Evolutionary conservation across 2,113 vertebrate genomes (phyloP), one percentile per base, ranked within the genome.

Genomic region (Reinhardtius hippoglossoides): DNA sequence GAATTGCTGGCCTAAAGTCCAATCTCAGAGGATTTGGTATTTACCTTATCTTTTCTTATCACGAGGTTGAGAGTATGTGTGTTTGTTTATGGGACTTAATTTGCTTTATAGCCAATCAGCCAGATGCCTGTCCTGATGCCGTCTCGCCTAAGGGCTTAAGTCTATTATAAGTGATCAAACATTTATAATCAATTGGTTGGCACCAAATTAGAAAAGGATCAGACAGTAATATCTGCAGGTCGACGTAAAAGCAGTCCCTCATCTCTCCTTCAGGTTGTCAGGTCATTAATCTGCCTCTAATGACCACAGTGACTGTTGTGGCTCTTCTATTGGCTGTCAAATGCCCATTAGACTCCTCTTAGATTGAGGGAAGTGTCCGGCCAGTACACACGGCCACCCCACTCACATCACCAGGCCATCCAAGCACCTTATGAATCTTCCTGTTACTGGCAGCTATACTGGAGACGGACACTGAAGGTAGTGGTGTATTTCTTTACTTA

Each of bases 11-110:
- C 58, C 27, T 4, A 31, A 63, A 54, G 61, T 71, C 2, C 8
- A 56, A 86, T 93, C 75, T 80, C 88, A 87, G 72, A 78, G 86
- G 78, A 86, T 93, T 31, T 78, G 73, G 83, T 91, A 76, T 87
- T 87, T 78, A 73, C 88, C 78, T 48, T 78, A 84, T 87, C 82
- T 83, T 83, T 91, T 83, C 87, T 76, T 87, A 84, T 62, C 86
- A 81, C 27, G 70, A 87, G 85, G 67, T 68, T 64, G 24, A 76
- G 26, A 52, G 8, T 42, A 42, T 42, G 44, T 62, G 40, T 44
- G 71, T 80, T 80, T 82, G 67, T 82, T 90, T 70, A 72, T 21
- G 8, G 21, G 57, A 56, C 37, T 82, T 76, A 58, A 85, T 83
- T 85, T 59, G 58, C 21, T 80, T 67, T 24, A 52, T 69, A 64